Percentiles rank a stretch among this genome's conserved stretches.
Evolutionary conservation across 2,888 invertebrate species (phyloP).

Genomic region (Amitus sp.): DNA sequence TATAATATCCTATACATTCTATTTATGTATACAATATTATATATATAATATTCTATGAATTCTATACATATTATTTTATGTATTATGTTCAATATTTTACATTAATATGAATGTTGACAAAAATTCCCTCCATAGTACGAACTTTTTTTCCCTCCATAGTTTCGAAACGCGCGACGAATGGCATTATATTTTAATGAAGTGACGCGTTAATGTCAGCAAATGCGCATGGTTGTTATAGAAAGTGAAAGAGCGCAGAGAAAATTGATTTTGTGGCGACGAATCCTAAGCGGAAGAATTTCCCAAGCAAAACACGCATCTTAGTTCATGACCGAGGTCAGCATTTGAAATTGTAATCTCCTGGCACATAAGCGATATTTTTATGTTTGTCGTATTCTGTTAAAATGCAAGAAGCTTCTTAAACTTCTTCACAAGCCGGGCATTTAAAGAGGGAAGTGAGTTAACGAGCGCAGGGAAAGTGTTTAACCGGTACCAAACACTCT

Average conservation of each 20-base stretch:
- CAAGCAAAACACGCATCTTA: background rate
- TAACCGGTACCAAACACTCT: constrained; percentile 23
- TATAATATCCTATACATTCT: too few species aligned
- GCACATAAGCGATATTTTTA: background rate
- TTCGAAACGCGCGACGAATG: too few species aligned
- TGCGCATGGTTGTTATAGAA: background rate
- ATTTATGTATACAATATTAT: too few species aligned
- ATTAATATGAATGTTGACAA: too few species aligned
- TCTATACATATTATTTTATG: too few species aligned
- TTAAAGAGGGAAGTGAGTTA: constrained; percentile 37
- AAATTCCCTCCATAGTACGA: too few species aligned
- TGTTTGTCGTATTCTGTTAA: background rate
- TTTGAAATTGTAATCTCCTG: background rate
- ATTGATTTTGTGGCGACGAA: constrained; percentile 1
- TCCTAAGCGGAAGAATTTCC: background rate
- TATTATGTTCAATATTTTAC: too few species aligned
- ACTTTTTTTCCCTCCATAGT: too few species aligned
- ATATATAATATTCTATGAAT: too few species aligned
- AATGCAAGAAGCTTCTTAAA: constrained; percentile 20
- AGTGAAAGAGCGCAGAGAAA: background rate
- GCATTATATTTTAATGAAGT: background rate
- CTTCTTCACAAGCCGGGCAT: constrained; percentile 23
- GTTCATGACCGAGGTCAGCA: background rate
- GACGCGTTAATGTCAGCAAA: background rate
- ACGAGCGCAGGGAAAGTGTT: constrained; percentile 41